Conservation (phyloP, 2,113 vertebrate genomes). For the Cavia porcellus region DNA sequence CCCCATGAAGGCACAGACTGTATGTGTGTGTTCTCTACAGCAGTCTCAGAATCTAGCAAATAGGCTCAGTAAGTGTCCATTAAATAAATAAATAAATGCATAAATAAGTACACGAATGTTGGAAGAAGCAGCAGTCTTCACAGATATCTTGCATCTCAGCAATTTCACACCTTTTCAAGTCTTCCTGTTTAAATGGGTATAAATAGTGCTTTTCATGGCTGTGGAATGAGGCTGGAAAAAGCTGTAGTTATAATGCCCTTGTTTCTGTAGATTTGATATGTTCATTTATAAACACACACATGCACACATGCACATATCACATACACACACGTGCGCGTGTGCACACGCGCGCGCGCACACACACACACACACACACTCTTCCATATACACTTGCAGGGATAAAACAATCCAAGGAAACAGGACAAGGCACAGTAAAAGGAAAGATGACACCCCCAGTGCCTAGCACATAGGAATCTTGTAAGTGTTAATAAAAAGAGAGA, state of each 20-base stretch:
- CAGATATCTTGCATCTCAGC: neutral
- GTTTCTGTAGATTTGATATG: neutral
- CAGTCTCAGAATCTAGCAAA: constrained; percentile 13
- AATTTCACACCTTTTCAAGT: neutral
- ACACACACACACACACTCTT: neutral
- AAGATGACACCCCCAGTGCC: neutral
- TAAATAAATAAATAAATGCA: neutral
- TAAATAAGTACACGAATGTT: neutral
- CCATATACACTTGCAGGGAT: neutral
- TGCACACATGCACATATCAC: neutral
- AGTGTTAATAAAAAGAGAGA: constrained; percentile 1
- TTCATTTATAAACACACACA: neutral
- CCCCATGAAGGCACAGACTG: too few species aligned
- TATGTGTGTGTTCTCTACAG: neutral
- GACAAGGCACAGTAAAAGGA: constrained; percentile 36
- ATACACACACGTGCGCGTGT: neutral
- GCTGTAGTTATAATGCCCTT: neutral
- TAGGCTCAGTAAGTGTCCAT: neutral
- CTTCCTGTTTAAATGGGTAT: neutral
- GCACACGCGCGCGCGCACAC: neutral
- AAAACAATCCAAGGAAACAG: constrained; percentile 18
- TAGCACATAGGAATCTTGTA: neutral
- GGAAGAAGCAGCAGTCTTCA: neutral
- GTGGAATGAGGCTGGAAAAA: neutral
- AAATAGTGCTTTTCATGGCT: neutral